Percentiles rank a stretch among this genome's conserved stretches.
Evolutionary conservation across 2,113 vertebrate species (phyloP).

Genomic region (Todiramphus chloris): DNA sequence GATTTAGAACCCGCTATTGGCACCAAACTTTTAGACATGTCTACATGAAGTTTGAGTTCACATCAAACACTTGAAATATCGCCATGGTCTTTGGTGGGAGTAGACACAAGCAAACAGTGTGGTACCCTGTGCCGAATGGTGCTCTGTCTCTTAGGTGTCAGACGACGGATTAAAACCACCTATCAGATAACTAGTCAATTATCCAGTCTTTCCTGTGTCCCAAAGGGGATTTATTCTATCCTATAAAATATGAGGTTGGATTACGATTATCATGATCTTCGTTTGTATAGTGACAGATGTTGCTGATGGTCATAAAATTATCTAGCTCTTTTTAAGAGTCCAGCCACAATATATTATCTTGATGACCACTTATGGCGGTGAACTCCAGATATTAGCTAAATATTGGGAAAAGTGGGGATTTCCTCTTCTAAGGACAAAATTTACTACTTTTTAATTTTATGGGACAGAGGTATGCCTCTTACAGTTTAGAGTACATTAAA

Average conservation of each 20-base stretch:
- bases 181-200: background rate
- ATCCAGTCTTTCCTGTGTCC: background rate
- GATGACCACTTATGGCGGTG: background rate
- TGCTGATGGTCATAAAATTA: conserved; percentile 13
- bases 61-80: background rate
- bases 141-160: background rate
- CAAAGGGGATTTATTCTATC: background rate
- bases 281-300: background rate
- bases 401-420: background rate
- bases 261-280: background rate
- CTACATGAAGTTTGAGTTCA: background rate
- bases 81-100: background rate
- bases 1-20: background rate
- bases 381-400: conserved; percentile 25
- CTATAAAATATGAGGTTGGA: conserved; percentile 1
- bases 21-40: background rate
- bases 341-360: conserved; percentile 17
- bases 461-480: background rate
- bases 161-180: background rate
- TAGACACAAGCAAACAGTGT: background rate
- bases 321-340: background rate
- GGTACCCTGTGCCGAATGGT: background rate
- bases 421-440: conserved; percentile 20
- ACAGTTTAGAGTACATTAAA: background rate
- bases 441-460: conserved; percentile 39